phyloP scores from a whole-genome alignment of 2,797 vertebrate species.

The Sus cebifrons region DNA sequence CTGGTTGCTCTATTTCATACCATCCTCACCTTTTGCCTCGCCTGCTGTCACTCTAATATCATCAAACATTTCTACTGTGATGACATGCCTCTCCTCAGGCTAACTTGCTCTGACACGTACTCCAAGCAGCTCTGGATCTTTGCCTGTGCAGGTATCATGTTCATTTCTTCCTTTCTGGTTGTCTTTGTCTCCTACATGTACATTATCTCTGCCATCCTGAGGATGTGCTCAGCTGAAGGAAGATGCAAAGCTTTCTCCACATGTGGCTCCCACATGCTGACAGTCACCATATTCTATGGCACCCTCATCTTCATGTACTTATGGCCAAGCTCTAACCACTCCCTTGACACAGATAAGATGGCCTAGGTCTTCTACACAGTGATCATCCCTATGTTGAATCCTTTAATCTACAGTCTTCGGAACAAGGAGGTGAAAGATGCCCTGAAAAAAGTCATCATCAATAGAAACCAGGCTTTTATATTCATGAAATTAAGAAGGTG shows the following conservation, averaged over 20 bases:
- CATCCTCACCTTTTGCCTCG: slow-evolving; percentile 69
- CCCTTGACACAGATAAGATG: slow-evolving; percentile 81
- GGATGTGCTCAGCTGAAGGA: slow-evolving; percentile 69
- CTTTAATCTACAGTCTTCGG: slow-evolving; percentile 77
- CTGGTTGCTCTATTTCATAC: slow-evolving; percentile 68
- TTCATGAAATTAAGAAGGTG: slow-evolving; percentile 49
- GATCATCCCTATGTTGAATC: slow-evolving; percentile 81
- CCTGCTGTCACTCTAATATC: slow-evolving; percentile 69
- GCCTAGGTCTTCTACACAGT: slow-evolving; percentile 84
- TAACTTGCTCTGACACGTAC: slow-evolving; percentile 69
- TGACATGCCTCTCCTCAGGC: slow-evolving; percentile 69
- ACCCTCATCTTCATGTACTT: slow-evolving; percentile 84
- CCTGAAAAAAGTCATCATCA: background rate
- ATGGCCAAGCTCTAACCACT: slow-evolving; percentile 67
- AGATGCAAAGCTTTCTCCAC: slow-evolving; percentile 82
- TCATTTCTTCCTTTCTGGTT: slow-evolving; percentile 65
- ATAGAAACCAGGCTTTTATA: background rate
- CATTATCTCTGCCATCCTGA: slow-evolving; percentile 74
- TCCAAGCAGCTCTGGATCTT: slow-evolving; percentile 75
- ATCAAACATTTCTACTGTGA: slow-evolving; percentile 81
- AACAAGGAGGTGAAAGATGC: slow-evolving; percentile 81
- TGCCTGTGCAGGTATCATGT: slow-evolving; percentile 68
- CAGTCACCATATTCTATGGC: slow-evolving; percentile 78
- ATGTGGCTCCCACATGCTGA: slow-evolving; percentile 78
- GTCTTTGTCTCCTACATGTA: slow-evolving; percentile 79